Evolutionary conservation across 92 coral and sea anemone species (phyloP), one percentile per base, ranked within the genome.

Genomic region (Epizoanthus ramosus): DNA sequence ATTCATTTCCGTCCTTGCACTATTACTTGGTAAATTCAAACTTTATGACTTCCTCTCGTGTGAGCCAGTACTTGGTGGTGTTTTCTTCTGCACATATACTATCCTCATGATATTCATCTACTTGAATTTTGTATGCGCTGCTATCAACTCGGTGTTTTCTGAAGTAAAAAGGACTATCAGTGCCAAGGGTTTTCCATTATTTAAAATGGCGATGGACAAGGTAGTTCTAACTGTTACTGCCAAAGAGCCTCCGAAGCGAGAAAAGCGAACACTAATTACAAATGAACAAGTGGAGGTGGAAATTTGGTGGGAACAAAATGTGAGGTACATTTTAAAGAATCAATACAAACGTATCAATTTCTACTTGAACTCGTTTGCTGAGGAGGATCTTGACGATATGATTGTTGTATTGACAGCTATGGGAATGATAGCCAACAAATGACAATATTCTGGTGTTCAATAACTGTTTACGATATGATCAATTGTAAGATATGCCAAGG

Each of bases 301-400:
- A 33, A 2, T 33, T 33, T 67, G 72, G 72, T 67, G 72, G 72
- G 39, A 67, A 3, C 47, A 67, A 22, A 67, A 67, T 9, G 50
- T 33, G 45, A 67, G 19, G 28, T 67, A 67, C 15, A 33, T 67
- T 67, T 19, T 67, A 17, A 22, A 67, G n/a, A 67, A 13, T 67
- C 72, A 67, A 67, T 1, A 18, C 21, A 67, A 33, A 33, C 72
- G 72, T 15, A 67, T 67, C n/a, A 13, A 67, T 10, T 16, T 7
- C 12, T 33, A 67, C 22, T 25, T 67, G n/a, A n/a, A 2, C 3
- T 67, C 72, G n/a, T 67, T 67, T 19, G 72, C 72, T 67, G 72
- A 67, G 31, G 72, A 67, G 8, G 71, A 67, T 33, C n/a, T 67
- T 3, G 45, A 67, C 15, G 25, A 16, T 2, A 67, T 17, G 50